Evolutionary conservation across 2,113 vertebrate species (phyloP).

Genomic region (Phocoena sinus): DNA sequence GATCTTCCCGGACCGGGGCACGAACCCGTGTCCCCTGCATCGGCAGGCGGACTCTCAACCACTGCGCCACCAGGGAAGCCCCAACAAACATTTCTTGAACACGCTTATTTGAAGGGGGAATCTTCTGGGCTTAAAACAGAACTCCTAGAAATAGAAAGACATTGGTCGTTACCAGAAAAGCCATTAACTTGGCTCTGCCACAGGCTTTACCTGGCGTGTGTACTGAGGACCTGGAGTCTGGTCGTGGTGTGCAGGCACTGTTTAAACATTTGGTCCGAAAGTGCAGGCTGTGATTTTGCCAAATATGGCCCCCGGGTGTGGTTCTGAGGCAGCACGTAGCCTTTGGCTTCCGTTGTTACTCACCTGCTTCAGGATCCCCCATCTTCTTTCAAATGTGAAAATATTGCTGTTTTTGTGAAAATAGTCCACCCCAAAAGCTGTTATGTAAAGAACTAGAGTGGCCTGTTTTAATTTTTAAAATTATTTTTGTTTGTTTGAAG

Average conservation of each 20-base stretch:
- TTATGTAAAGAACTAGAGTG: not conserved
- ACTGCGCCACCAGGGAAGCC: too few relatives aligned
- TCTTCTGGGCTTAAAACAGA: not conserved
- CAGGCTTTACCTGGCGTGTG: not conserved
- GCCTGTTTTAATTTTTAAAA: not conserved
- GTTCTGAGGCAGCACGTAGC: not conserved
- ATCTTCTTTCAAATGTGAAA: not conserved
- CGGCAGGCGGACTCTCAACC: too few relatives aligned
- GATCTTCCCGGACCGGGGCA: too few relatives aligned
- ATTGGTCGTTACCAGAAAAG: not conserved
- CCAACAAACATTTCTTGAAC: not conserved
- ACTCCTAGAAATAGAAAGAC: not conserved
- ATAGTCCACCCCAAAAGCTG: not conserved
- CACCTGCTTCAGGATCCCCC: not conserved
- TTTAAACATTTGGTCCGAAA: not conserved
- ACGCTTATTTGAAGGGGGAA: not conserved
- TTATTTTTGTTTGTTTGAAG: not conserved
- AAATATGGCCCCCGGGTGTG: too few relatives aligned
- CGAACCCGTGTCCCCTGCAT: too few relatives aligned
- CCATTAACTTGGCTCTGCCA: not conserved
- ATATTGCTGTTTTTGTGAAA: not conserved
- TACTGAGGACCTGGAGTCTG: not conserved
- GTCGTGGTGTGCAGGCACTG: not conserved
- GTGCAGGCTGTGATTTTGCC: not conserved
- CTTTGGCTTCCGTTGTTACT: not conserved